phyloP scores from a whole-genome alignment of 2,797 vertebrate species.

The Aotus griseimembra region DNA sequence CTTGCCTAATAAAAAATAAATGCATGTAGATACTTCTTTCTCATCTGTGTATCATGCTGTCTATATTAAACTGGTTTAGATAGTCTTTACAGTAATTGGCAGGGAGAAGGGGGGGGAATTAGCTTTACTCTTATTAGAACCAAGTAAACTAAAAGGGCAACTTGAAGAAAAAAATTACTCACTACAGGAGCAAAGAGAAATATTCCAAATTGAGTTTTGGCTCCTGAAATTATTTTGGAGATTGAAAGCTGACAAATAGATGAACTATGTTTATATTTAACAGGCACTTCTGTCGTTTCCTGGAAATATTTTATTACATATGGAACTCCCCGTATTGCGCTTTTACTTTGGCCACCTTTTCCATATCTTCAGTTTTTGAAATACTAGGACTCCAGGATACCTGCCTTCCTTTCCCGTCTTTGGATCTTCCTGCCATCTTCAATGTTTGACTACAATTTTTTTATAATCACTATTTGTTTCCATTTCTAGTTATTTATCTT shows the following conservation, averaged over 20 bases:
- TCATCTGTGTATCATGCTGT: background rate
- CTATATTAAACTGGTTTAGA: background rate
- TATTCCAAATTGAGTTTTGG: background rate
- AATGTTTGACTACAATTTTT: background rate
- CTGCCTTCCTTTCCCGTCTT: background rate
- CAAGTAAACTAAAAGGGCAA: background rate
- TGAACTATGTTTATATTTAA: background rate
- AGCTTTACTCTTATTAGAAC: background rate
- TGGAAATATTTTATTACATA: background rate
- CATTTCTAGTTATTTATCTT: background rate
- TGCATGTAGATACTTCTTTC: background rate
- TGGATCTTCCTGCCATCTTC: background rate
- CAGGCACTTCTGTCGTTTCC: background rate
- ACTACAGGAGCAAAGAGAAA: background rate
- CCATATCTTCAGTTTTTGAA: background rate
- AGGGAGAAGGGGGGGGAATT: background rate
- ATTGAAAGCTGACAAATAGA: background rate
- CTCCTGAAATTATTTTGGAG: background rate
- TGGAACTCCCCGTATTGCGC: background rate
- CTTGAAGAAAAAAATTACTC: background rate
- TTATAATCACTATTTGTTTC: background rate
- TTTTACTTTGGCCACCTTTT: background rate
- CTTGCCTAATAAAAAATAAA: background rate
- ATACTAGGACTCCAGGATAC: background rate
- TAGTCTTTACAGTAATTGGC: background rate